These are phyloP conservation scores for Tapirus indicus DNA, from an alignment of 2,797 vertebrate genomes.

Conservation along the genomic window DNA sequence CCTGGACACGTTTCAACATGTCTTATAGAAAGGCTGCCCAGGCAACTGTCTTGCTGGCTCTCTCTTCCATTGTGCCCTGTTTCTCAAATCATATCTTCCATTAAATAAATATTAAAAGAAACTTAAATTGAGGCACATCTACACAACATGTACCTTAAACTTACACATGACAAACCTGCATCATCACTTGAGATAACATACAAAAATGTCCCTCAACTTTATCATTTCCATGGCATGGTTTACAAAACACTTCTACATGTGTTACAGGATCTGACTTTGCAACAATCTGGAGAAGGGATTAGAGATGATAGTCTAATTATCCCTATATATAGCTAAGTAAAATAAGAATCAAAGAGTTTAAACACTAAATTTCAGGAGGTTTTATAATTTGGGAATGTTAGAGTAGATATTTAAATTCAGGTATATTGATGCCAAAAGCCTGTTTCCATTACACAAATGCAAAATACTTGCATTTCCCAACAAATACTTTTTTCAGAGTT, in stretches of 20 bases:
- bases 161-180: neutral
- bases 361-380: neutral
- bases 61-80: neutral
- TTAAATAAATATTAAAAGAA: neutral
- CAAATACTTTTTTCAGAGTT: neutral
- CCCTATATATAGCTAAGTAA: neutral
- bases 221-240: neutral
- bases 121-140: neutral
- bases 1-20: neutral
- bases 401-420: constrained; percentile 43
- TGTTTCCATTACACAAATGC: neutral
- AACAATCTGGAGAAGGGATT: neutral
- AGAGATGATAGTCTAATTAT: neutral
- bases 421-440: neutral
- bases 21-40: neutral
- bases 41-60: neutral
- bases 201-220: neutral
- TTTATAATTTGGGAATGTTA: neutral
- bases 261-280: neutral
- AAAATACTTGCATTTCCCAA: constrained; percentile 28
- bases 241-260: neutral
- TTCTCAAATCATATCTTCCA: neutral
- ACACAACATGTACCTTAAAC: neutral
- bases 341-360: neutral
- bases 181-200: neutral